Percentiles rank a stretch among this genome's conserved stretches.
phyloP scores from a whole-genome alignment of 2,888 invertebrate genomes.

The Criorhina ranunculi region DNA sequence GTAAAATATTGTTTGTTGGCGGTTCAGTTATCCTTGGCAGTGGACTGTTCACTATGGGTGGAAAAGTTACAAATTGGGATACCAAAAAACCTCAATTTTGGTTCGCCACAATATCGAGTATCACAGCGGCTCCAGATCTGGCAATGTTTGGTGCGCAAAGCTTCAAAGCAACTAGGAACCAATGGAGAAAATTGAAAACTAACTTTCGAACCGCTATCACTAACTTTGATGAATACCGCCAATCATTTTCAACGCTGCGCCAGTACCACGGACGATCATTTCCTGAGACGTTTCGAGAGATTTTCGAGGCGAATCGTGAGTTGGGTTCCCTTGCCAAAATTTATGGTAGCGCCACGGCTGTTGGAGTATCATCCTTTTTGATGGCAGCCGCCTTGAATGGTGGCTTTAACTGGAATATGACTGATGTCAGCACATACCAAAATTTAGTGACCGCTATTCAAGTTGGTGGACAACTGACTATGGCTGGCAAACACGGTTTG shows the following conservation, averaged over 20 bases:
- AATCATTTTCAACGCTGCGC: not conserved
- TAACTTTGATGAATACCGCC: not conserved
- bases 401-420: constrained; percentile 40
- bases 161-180: not conserved
- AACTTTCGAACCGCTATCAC: not conserved
- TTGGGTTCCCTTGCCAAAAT: not conserved
- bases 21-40: not conserved
- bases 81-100: constrained; percentile 20
- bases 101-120: constrained; percentile 16
- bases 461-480: not conserved
- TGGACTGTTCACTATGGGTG: constrained; percentile 32
- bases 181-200: not conserved
- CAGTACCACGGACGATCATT: not conserved
- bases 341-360: not conserved
- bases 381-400: not conserved
- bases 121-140: constrained; percentile 16
- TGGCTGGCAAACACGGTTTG: not conserved
- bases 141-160: not conserved
- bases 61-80: constrained; percentile 40
- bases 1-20: constrained; percentile 4
- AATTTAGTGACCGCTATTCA: constrained; percentile 41
- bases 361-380: constrained; percentile 5
- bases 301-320: not conserved
- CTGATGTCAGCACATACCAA: constrained; percentile 37
- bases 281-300: not conserved